Conservation (phyloP, 1,140 invertebrate species). For the Cyclargus thomasi region DNA sequence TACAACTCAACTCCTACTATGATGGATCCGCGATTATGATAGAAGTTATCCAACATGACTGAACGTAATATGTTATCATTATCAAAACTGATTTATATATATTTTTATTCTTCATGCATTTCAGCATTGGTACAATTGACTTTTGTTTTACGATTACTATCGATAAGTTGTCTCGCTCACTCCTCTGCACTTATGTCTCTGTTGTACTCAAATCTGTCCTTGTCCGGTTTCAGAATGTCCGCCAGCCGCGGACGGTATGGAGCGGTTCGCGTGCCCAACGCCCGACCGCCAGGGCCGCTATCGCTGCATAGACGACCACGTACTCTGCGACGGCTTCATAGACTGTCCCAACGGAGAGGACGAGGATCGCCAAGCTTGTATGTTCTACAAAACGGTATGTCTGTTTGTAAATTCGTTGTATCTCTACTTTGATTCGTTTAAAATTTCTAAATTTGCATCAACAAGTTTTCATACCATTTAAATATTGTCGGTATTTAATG, state of each 20-base stretch:
- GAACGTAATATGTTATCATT: too few relatives aligned
- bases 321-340: slow-evolving; percentile 94
- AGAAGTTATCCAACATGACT: too few relatives aligned
- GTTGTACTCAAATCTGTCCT: background rate
- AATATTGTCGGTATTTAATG: too few relatives aligned
- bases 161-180: too few relatives aligned
- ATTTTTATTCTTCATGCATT: too few relatives aligned
- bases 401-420: background rate
- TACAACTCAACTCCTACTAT: too few relatives aligned
- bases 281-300: slow-evolving; percentile 92
- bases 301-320: slow-evolving; percentile 96
- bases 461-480: background rate
- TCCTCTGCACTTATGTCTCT: too few relatives aligned
- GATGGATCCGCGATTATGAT: too few relatives aligned
- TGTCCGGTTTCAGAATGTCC: slow-evolving; percentile 86
- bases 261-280: slow-evolving; percentile 94
- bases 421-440: background rate
- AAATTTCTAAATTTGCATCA: background rate
- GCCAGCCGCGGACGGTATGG: slow-evolving; percentile 93
- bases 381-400: slow-evolving; percentile 97
- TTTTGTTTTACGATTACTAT: too few relatives aligned
- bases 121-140: too few relatives aligned
- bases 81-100: too few relatives aligned
- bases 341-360: slow-evolving; percentile 95
- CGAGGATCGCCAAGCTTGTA: slow-evolving; percentile 94